phyloP scores from a whole-genome alignment of 2,797 vertebrate genomes.

The Acipenser ruthenus region DNA sequence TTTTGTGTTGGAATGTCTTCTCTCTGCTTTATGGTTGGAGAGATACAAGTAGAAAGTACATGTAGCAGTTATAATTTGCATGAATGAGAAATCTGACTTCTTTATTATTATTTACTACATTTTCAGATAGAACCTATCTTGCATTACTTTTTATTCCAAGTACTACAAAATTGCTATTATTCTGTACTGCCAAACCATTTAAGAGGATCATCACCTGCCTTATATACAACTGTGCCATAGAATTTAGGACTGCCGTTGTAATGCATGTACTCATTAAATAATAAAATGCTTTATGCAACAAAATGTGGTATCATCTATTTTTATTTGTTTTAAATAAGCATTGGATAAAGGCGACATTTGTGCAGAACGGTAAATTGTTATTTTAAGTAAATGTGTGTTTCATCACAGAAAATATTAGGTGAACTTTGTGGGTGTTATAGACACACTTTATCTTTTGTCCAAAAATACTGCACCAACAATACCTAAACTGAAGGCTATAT shows the following conservation, averaged over 20 bases:
- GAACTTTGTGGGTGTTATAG: too few relatives aligned
- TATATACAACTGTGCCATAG: constrained; percentile 50
- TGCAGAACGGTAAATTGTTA: too few relatives aligned
- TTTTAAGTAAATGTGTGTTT: too few relatives aligned
- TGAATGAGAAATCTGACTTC: constrained; percentile 39
- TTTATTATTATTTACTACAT: constrained; percentile 10
- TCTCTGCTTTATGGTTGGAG: constrained; percentile 52
- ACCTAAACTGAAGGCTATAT: too few relatives aligned
- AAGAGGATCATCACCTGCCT: constrained; percentile 43
- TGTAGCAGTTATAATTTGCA: constrained; percentile 70
- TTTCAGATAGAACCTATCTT: constrained; percentile 52
- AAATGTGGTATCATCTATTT: constrained; percentile 12
- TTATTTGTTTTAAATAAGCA: too few relatives aligned
- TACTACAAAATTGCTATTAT: constrained; percentile 48
- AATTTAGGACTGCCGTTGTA: constrained; percentile 52
- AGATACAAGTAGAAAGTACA: constrained; percentile 51
- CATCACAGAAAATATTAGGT: too few relatives aligned
- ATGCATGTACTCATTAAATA: constrained; percentile 49
- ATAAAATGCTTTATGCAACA: constrained; percentile 51
- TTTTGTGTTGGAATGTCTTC: constrained; percentile 34
- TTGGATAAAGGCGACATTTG: too few relatives aligned
- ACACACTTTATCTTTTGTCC: too few relatives aligned
- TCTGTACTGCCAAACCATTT: constrained; percentile 41
- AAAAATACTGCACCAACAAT: too few relatives aligned
- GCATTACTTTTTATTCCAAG: constrained; percentile 46